phyloP scores from a whole-genome alignment of 2,888 invertebrate species.

The Apodemia duryi region DNA sequence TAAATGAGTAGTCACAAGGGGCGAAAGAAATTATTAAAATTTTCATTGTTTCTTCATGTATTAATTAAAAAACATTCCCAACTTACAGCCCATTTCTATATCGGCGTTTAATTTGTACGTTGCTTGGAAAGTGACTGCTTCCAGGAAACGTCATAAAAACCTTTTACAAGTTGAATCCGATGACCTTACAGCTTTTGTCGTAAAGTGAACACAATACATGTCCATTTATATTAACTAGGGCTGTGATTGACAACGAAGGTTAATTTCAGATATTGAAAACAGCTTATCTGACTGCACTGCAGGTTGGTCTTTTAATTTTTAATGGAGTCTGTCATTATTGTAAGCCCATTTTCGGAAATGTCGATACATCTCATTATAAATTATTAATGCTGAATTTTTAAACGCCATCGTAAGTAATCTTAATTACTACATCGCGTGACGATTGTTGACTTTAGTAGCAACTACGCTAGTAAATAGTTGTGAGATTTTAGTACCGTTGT shows the following conservation, averaged over 20 bases:
- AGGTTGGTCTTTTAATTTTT: constrained; percentile 44
- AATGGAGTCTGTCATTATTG: constrained; percentile 47
- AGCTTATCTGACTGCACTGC: constrained; percentile 25
- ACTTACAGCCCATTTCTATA: too few species aligned
- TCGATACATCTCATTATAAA: constrained; percentile 41
- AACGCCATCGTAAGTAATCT: background rate
- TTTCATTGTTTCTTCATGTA: too few species aligned
- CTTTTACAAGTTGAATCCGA: constrained; percentile 1
- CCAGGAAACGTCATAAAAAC: background rate
- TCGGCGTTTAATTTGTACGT: background rate
- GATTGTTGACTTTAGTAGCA: background rate
- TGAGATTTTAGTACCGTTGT: background rate
- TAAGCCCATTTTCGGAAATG: constrained; percentile 45
- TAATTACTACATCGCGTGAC: constrained; percentile 4
- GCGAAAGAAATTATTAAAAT: too few species aligned
- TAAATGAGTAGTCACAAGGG: too few species aligned
- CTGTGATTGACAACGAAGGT: constrained; percentile 57
- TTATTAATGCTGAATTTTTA: constrained; percentile 29
- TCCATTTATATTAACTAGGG: constrained; percentile 12
- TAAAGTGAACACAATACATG: background rate
- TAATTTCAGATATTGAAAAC: constrained; percentile 27
- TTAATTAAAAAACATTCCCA: too few species aligned
- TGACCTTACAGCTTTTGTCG: background rate
- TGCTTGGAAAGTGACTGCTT: background rate
- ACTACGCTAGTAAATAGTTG: background rate